phyloP scores from a whole-genome alignment of 2,888 invertebrate species.

The Tenthredo livida region DNA sequence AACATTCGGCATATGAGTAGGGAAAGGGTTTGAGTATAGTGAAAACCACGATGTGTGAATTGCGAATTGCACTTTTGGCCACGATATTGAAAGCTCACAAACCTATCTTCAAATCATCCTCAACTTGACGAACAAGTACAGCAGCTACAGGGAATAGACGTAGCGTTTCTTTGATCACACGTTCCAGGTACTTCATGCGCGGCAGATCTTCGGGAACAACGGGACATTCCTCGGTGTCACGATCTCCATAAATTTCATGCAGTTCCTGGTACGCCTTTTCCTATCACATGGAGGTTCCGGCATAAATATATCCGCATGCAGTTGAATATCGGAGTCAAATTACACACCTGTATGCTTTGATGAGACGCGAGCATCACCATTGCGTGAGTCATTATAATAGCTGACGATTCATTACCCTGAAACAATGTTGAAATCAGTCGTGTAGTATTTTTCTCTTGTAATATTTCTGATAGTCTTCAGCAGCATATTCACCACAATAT shows the following conservation, averaged over 20 bases:
- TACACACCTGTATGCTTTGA: not conserved
- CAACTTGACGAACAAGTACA: conserved; percentile 78
- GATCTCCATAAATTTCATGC: conserved; percentile 76
- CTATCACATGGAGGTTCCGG: conserved; percentile 59
- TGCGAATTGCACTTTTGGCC: no score
- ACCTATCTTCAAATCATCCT: conserved; percentile 78
- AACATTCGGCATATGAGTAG: not conserved
- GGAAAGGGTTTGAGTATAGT: not conserved
- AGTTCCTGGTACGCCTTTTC: conserved; percentile 77
- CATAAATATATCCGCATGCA: not conserved
- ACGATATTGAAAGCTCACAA: not conserved
- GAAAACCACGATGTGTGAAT: no score
- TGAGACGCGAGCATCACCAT: not conserved
- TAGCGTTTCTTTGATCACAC: conserved; percentile 82
- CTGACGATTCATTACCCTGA: not conserved
- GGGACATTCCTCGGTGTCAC: conserved; percentile 59
- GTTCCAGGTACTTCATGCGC: conserved; percentile 81
- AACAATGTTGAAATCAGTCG: not conserved
- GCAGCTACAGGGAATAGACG: conserved; percentile 81
- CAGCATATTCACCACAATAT: not conserved
- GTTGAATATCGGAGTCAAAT: not conserved
- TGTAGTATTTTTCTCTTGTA: not conserved
- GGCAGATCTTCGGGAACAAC: conserved; percentile 79
- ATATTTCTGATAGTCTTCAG: not conserved
- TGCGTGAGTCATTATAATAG: not conserved